Evolutionary conservation across 2,888 invertebrate genomes (phyloP).

Genomic region (Cyclophora albipunctata): DNA sequence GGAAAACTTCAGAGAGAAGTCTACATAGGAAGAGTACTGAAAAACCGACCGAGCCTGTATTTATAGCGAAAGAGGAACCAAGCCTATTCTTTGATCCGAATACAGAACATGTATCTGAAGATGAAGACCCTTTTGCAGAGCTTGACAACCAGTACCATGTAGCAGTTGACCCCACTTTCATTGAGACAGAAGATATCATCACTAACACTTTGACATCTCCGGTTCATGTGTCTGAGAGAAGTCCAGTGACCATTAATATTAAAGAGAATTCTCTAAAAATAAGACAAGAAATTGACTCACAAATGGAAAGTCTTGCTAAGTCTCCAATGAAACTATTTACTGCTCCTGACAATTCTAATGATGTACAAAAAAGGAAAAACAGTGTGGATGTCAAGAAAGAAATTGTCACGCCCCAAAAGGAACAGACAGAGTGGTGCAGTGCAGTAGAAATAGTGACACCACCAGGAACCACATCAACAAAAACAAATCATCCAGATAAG

Average conservation of each 20-base stretch:
- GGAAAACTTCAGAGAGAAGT: constrained; percentile 10
- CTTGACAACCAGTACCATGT: constrained; percentile 67
- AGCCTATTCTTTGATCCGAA: constrained; percentile 46
- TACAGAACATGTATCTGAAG: constrained; percentile 47
- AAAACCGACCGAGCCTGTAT: constrained; percentile 21
- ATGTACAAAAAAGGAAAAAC: constrained; percentile 14
- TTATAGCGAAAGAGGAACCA: constrained; percentile 21
- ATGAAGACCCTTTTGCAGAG: constrained; percentile 64
- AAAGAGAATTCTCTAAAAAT: constrained; percentile 3
- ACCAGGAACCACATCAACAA: constrained; percentile 14
- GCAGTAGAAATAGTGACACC: constrained; percentile 14
- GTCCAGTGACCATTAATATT: constrained; percentile 1
- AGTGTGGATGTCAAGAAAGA: constrained; percentile 14
- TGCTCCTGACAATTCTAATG: constrained; percentile 5
- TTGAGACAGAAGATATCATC: constrained; percentile 40
- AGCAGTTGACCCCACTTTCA: constrained; percentile 61
- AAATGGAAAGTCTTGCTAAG: constrained; percentile 22
- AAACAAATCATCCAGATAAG: too few relatives aligned
- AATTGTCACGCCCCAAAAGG: constrained; percentile 1
- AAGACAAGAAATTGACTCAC: constrained; percentile 25
- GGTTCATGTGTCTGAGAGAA: not conserved
- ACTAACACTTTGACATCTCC: not conserved
- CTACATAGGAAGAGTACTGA: constrained; percentile 23
- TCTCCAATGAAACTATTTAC: constrained; percentile 28
- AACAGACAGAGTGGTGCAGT: not conserved